Base-by-base conservation (phyloP, 2,797 vertebrate genomes). In the Synaphobranchus kaupii region DNA sequence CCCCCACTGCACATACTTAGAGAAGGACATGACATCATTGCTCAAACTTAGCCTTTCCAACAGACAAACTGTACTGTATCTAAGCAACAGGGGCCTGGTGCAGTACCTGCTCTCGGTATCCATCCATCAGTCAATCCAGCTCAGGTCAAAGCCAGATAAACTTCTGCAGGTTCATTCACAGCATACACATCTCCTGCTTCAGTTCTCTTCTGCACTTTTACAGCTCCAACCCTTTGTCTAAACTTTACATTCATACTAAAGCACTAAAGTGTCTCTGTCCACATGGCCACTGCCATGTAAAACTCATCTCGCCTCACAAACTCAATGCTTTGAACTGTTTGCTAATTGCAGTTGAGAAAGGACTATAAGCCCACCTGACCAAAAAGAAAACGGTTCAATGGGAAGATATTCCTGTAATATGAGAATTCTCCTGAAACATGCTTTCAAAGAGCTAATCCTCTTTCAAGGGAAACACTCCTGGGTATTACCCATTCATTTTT, bases 201-300 rank as follows among this genome's bases (percentile, higher is more conserved):
- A 52, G 56, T 84, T 71, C 82, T 48, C 66, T 60, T 76, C 83
- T 60, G n/a, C 60, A 66, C 28, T 78, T 68, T 84, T 13, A 39
- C 73, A 78, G 83, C 83, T n/a, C 28, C 66, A 31, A 56, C 34
- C 52, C 71, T 78, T 78, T 56, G 47, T 50, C 44, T 78, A 44
- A 84, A 84, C 84, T 58, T 78, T 84, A 73, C 68, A 84, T 87
- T 56, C 71, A 78, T 34, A 78, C 52, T 58, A 63, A 80, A 84
- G 83, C 54, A 25, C 54, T 84, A 58, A 68, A 60, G 86, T 28
- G 25, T 47, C 71, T 76, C 31, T 48, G 68, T 52, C 68, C 13
- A 39, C 54, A 78, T 52, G 34, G 44, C 82, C 63, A 76, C 84
- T 58, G 78, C 39, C 63, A 87, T 54, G 84, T 28, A 22, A 87